phyloP scores from a whole-genome alignment of 2,113 vertebrate genomes.

The Callaeas wilsoni region DNA sequence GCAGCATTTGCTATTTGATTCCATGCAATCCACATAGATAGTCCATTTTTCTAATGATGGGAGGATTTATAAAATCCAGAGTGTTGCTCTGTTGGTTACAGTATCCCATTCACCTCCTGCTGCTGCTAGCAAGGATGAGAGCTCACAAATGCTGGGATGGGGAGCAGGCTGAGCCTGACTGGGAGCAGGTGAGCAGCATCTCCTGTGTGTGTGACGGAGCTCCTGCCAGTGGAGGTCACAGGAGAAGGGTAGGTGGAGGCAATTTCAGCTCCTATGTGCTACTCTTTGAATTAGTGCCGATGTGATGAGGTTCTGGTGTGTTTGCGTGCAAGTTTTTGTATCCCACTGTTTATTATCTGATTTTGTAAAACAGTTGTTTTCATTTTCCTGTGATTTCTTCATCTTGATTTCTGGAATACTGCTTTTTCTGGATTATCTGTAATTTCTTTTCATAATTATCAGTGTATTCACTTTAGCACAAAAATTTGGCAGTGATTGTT shows the following conservation, averaged over 20 bases:
- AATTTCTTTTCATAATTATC: background rate
- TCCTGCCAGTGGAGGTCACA: background rate
- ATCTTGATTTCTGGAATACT: background rate
- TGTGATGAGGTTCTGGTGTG: background rate
- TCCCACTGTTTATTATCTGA: background rate
- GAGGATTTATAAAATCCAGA: background rate
- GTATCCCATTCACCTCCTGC: background rate
- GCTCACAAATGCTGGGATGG: background rate
- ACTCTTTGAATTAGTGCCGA: background rate
- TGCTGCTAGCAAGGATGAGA: background rate
- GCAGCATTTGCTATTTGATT: background rate
- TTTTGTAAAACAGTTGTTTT: background rate
- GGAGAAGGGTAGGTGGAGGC: background rate
- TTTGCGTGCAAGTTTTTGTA: background rate
- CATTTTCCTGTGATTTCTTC: background rate
- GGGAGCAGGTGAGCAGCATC: background rate
- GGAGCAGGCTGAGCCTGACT: background rate
- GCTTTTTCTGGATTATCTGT: background rate
- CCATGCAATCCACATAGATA: background rate
- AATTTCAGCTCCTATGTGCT: background rate
- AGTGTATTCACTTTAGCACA: background rate
- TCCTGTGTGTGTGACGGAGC: background rate
- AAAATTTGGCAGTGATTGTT: background rate
- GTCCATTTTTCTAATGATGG: background rate
- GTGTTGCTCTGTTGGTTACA: background rate